A percentile compares a stretch with the other conserved stretches of the same genome.
These are phyloP conservation scores for Amblyopsis hoosieri DNA, from an alignment of 2,797 vertebrate species.

Conservation along the genomic window DNA sequence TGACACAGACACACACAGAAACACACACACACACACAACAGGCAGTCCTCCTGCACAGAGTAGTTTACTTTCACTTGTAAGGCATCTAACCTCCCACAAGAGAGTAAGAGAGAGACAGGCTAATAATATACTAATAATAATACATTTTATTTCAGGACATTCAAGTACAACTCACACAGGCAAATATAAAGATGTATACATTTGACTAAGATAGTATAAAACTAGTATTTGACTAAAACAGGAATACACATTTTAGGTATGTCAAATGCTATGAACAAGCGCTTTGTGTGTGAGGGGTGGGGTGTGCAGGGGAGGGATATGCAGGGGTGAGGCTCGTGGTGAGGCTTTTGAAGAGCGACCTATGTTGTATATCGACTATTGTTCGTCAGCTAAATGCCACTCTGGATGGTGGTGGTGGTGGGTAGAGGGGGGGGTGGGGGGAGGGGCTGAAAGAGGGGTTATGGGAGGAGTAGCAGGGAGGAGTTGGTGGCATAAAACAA, in stretches of 20 bases:
- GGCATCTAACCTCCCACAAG: slow-evolving; percentile 19
- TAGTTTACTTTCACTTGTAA: slow-evolving; percentile 42
- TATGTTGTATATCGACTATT: slow-evolving; percentile 63
- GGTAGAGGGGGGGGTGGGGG: slow-evolving; percentile 28
- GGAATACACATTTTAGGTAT: too few relatives aligned
- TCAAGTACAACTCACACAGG: too few relatives aligned
- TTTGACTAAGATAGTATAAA: too few relatives aligned
- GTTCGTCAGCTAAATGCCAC: slow-evolving; percentile 52
- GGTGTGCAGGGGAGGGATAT: slow-evolving; percentile 16
- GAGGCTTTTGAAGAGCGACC: not conserved
- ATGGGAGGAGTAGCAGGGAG: slow-evolving; percentile 19
- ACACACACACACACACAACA: slow-evolving; percentile 19
- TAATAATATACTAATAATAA: not conserved
- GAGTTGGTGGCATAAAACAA: slow-evolving; percentile 44
- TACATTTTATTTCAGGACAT: too few relatives aligned
- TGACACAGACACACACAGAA: not conserved
- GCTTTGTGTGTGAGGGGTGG: slow-evolving; percentile 8
- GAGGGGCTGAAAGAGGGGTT: slow-evolving; percentile 21
- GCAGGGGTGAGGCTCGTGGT: slow-evolving; percentile 35
- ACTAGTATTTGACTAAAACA: too few relatives aligned
- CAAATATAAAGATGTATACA: too few relatives aligned
- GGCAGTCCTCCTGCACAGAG: slow-evolving; percentile 6
- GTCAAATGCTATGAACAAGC: too few relatives aligned
- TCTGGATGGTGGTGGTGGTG: slow-evolving; percentile 14
- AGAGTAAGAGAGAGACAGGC: slow-evolving; percentile 8